A percentile compares a stretch with the other conserved stretches of the same genome.
These are phyloP conservation scores for Habrosyne pyritoides DNA, from an alignment of 2,888 invertebrate species.

Conservation along the genomic window DNA sequence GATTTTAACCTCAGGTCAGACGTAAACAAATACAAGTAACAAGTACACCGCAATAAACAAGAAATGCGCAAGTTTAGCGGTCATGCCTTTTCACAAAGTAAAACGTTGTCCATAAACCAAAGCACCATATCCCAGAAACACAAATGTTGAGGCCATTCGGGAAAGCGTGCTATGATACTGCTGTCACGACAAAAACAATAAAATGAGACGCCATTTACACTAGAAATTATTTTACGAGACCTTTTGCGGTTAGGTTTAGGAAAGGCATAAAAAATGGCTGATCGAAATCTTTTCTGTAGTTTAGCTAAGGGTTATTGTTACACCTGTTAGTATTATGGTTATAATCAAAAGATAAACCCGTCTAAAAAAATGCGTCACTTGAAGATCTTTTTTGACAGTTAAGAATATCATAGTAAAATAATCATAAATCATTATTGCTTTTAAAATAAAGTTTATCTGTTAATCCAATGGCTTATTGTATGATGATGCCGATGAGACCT, in stretches of 20 bases:
- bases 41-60: neutral
- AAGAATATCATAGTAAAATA: no score
- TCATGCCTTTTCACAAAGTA: neutral
- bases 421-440: no score
- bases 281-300: no score
- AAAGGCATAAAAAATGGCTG: neutral
- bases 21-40: neutral
- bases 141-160: conserved; percentile 19
- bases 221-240: conserved; percentile 36
- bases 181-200: conserved; percentile 40
- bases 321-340: no score
- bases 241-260: conserved; percentile 26
- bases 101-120: conserved; percentile 9
- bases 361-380: no score
- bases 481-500: no score
- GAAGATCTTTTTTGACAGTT: no score
- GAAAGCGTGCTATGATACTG: conserved; percentile 38
- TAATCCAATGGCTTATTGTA: no score
- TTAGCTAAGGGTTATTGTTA: no score
- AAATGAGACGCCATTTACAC: conserved; percentile 36
- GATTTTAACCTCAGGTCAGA: neutral
- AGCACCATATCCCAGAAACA: conserved; percentile 14
- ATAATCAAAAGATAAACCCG: no score
- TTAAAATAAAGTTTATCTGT: no score
- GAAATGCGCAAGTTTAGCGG: neutral